phyloP scores from a whole-genome alignment of 2,797 vertebrate genomes.

The Megalops cyprinoides region DNA sequence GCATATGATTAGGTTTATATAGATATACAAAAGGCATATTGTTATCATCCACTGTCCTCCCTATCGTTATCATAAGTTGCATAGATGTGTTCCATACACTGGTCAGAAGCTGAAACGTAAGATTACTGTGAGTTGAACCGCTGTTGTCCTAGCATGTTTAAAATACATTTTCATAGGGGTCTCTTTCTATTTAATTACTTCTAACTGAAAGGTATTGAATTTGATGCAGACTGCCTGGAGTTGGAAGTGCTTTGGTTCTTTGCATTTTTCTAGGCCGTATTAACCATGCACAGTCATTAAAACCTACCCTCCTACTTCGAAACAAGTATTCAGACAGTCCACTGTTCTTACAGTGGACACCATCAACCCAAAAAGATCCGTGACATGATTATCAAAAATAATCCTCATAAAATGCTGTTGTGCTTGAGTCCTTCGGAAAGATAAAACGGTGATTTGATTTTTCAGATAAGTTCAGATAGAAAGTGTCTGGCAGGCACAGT shows the following conservation, averaged over 20 bases:
- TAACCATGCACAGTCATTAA: constrained; percentile 32
- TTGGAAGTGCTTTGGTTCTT: no score
- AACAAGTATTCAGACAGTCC: constrained; percentile 24
- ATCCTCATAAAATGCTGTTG: constrained; percentile 15
- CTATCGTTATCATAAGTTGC: no score
- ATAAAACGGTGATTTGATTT: constrained; percentile 33
- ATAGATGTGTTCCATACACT: no score
- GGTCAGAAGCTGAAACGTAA: no score
- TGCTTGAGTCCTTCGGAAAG: constrained; percentile 28
- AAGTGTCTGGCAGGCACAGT: constrained; percentile 11
- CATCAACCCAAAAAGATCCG: constrained; percentile 23
- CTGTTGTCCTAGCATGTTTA: no score
- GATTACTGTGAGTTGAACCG: no score
- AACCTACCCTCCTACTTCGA: constrained; percentile 20
- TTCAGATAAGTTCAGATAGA: constrained; percentile 31
- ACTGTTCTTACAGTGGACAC: constrained; percentile 34
- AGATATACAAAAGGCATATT: no score
- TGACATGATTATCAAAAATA: constrained; percentile 25
- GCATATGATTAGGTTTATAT: no score
- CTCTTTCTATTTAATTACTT: constrained; percentile 10
- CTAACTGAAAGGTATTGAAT: background rate
- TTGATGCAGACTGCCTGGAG: no score
- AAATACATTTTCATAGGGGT: no score
- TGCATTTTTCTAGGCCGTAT: background rate
- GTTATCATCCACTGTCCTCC: no score